Percentiles rank a stretch among this genome's conserved stretches.
phyloP scores from a whole-genome alignment of 2,888 invertebrate species.

The Apantesis nais region DNA sequence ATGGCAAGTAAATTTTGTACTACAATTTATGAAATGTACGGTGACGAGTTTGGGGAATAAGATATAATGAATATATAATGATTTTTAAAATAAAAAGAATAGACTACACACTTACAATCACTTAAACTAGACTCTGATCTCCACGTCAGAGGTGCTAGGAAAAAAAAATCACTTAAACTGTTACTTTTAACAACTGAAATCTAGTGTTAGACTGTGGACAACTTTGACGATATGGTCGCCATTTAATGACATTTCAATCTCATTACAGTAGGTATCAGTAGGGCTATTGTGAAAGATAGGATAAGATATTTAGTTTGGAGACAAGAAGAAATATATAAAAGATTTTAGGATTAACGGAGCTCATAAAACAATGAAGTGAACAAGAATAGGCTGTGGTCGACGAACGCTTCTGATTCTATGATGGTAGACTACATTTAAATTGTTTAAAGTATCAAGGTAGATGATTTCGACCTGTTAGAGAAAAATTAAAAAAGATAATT shows the following conservation, averaged over 20 bases:
- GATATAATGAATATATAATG: neutral
- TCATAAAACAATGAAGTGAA: neutral
- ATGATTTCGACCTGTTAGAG: no score
- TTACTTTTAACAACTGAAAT: neutral
- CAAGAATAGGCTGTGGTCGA: neutral
- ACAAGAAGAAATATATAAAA: neutral
- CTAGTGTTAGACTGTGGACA: neutral
- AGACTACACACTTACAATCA: neutral
- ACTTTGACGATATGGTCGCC: neutral
- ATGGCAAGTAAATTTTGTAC: constrained; percentile 44
- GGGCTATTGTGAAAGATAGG: no score
- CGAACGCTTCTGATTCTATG: neutral
- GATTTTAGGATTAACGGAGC: neutral
- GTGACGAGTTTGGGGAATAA: constrained; percentile 35
- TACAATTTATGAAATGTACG: constrained; percentile 34
- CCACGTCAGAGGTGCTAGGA: no score
- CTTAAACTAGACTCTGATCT: no score
- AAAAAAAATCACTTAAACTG: no score
- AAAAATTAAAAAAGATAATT: no score
- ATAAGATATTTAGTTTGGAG: neutral
- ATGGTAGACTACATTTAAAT: neutral
- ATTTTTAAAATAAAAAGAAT: neutral
- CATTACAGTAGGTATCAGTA: no score
- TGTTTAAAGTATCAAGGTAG: no score
- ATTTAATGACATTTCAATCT: no score